Conservation (phyloP, 2,797 vertebrate species). For the Knipowitschia caucasica region DNA sequence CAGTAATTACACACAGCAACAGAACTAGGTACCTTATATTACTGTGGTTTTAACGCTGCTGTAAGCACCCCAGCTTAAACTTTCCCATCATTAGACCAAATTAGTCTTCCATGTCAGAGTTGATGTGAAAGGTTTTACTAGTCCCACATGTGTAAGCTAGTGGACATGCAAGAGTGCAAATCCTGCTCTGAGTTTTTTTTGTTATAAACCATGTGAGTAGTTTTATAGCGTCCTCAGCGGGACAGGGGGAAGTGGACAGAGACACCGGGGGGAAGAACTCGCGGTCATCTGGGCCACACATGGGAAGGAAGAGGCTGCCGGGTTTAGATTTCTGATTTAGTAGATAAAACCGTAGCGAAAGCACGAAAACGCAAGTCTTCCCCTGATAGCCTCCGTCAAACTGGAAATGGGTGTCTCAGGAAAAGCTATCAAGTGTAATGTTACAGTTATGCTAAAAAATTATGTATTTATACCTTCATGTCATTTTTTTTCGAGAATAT, state of each 20-base stretch:
- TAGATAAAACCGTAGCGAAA: slow-evolving; percentile 5
- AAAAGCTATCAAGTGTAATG: neutral
- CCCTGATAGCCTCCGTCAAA: neutral
- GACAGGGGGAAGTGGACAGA: slow-evolving; percentile 35
- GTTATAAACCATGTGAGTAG: slow-evolving; percentile 18
- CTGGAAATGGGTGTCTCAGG: neutral
- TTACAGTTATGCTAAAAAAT: too few relatives aligned
- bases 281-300: slow-evolving; percentile 48
- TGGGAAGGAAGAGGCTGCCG: slow-evolving; percentile 21
- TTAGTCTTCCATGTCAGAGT: slow-evolving; percentile 1
- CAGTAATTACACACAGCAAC: too few relatives aligned
- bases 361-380: slow-evolving; percentile 9
- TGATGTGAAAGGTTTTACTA: slow-evolving; percentile 32
- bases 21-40: too few relatives aligned
- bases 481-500: too few relatives aligned
- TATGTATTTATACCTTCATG: too few relatives aligned
- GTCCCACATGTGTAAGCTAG: slow-evolving; percentile 4
- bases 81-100: slow-evolving; percentile 32
- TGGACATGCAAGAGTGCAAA: slow-evolving; percentile 15
- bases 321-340: slow-evolving; percentile 23
- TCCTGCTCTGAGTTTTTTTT: slow-evolving; percentile 9
- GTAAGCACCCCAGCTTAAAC: too few relatives aligned
- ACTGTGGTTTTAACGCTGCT: too few relatives aligned
- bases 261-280: slow-evolving; percentile 35
- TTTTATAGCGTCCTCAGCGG: slow-evolving; percentile 40